These are phyloP conservation scores for Trematocara stigmaticum DNA, from an alignment of 2,113 vertebrate species.

Conservation along the genomic window DNA sequence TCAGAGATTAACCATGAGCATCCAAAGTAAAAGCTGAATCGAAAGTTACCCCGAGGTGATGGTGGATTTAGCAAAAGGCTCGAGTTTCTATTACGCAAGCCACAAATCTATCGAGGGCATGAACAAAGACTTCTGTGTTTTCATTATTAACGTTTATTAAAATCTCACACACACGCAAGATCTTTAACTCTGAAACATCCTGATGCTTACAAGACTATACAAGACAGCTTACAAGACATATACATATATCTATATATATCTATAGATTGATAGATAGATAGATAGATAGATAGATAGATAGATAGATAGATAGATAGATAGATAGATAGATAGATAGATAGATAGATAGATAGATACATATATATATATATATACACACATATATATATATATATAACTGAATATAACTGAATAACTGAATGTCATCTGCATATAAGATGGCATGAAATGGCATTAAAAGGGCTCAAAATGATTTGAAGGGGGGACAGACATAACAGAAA, in stretches of 20 bases:
- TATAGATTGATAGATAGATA: too few species aligned
- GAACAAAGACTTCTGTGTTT: background rate
- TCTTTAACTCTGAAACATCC: background rate
- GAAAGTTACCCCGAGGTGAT: background rate
- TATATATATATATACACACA: background rate
- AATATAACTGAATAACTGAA: too few species aligned
- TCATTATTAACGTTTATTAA: background rate
- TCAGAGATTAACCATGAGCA: background rate
- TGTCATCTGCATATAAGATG: background rate
- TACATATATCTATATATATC: background rate
- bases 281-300: rapidly evolving
- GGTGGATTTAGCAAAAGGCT: background rate
- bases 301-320: too few species aligned
- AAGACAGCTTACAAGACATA: background rate
- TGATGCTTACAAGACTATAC: background rate
- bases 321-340: too few species aligned
- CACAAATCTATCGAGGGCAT: background rate
- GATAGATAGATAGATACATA: too few species aligned
- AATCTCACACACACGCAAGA: background rate
- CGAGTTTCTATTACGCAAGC: background rate
- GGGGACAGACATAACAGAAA: background rate
- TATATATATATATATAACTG: background rate
- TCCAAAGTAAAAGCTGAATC: background rate
- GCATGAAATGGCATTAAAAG: background rate
- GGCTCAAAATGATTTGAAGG: background rate